A percentile compares a stretch with the other conserved stretches of the same genome.
These are phyloP conservation scores for Artibeus jamaicensis DNA, from an alignment of 2,797 vertebrate species.

Conservation along the genomic window DNA sequence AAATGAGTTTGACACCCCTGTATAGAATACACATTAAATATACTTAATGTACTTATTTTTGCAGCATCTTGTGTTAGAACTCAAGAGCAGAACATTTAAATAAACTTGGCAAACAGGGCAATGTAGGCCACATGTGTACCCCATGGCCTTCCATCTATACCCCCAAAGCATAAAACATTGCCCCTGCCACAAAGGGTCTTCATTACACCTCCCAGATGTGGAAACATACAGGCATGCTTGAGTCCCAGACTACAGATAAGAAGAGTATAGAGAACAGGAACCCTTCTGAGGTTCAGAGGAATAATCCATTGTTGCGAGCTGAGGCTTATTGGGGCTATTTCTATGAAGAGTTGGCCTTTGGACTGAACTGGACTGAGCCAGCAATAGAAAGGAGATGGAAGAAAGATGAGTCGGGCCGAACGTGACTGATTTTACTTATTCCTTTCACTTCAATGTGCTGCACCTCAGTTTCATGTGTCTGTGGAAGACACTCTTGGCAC, in stretches of 20 bases:
- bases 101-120: neutral
- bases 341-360: neutral
- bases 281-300: neutral
- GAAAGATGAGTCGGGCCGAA: neutral
- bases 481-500: neutral
- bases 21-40: neutral
- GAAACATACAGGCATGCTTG: neutral
- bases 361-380: neutral
- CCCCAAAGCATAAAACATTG: neutral
- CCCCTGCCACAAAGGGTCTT: neutral
- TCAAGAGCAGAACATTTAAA: neutral
- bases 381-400: neutral
- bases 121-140: neutral
- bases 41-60: neutral
- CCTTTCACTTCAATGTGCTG: conserved; percentile 2
- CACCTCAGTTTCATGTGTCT: conserved; percentile 21
- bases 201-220: neutral
- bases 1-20: no score
- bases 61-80: neutral
- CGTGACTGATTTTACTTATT: neutral
- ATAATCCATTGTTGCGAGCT: neutral
- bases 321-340: neutral
- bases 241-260: neutral
- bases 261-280: neutral
- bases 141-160: neutral